phyloP scores from a whole-genome alignment of 1,140 invertebrate species.

The Pseudobourletiella spinata region DNA sequence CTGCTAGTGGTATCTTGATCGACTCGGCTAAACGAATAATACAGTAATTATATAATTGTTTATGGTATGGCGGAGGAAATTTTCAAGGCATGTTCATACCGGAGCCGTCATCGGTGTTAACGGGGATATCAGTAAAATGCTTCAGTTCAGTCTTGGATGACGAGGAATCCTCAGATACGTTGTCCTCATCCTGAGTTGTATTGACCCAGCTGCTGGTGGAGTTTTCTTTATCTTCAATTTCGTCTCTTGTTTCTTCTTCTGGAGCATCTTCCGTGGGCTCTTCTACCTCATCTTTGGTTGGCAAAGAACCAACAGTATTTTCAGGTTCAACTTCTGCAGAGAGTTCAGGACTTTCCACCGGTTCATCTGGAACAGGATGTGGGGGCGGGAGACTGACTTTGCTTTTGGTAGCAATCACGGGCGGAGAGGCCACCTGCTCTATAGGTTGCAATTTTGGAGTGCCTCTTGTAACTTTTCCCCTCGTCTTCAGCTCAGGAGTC shows the following conservation, averaged over 20 bases:
- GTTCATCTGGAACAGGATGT: not conserved
- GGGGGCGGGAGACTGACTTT: not conserved
- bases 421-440: not conserved
- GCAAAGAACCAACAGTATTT: not conserved
- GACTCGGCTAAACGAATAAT: not conserved
- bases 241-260: not conserved
- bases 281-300: not conserved
- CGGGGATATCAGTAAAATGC: not conserved
- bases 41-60: not conserved
- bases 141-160: conserved; percentile 1
- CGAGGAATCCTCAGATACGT: conserved; percentile 10
- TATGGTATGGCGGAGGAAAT: too few relatives aligned
- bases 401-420: not conserved
- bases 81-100: not conserved
- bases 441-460: not conserved
- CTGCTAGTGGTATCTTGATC: not conserved
- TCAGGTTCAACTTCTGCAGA: not conserved
- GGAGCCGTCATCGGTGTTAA: not conserved
- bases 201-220: conserved; percentile 14
- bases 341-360: not conserved
- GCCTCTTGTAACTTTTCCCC: too few relatives aligned
- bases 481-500: not conserved
- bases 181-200: not conserved
- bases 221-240: conserved; percentile 23
- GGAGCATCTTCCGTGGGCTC: not conserved